Conservation (phyloP, 2,797 vertebrate genomes). For the Aphelocoma californica region DNA sequence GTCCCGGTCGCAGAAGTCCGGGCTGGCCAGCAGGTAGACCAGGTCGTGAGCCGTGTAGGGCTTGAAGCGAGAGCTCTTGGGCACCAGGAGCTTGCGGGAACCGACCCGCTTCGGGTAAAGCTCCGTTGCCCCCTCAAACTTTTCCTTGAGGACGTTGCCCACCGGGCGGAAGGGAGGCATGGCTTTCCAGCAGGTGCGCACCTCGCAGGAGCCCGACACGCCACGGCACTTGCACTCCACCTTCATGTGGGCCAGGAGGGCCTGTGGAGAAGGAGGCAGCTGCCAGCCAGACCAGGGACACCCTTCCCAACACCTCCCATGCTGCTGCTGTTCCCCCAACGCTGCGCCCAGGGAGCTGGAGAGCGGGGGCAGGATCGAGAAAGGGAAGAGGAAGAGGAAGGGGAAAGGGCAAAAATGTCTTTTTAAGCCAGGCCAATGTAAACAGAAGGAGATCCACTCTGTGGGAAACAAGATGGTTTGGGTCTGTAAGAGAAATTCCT, state of each 20-base stretch:
- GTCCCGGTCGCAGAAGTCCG: constrained; percentile 79
- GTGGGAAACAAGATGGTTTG: not conserved
- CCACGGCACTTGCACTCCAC: constrained; percentile 82
- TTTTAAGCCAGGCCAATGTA: not conserved
- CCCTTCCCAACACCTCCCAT: accelerated
- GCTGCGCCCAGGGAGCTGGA: accelerated
- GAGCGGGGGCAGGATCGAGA: not conserved
- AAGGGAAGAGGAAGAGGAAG: too few relatives aligned
- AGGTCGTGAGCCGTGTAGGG: constrained; percentile 78
- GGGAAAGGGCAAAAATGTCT: not conserved
- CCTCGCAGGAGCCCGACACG: constrained; percentile 80
- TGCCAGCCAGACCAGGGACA: not conserved
- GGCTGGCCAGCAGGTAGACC: constrained; percentile 78
- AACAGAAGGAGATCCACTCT: not conserved
- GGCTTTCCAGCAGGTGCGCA: constrained; percentile 82
- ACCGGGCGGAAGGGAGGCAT: constrained; percentile 80
- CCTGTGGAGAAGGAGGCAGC: constrained; percentile 49
- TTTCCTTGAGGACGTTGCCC: constrained; percentile 79
- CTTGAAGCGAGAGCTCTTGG: constrained; percentile 80
- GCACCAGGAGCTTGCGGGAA: constrained; percentile 77
- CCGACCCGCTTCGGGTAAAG: constrained; percentile 78
- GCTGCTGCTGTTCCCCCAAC: not conserved
- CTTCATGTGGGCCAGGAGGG: constrained; percentile 83
- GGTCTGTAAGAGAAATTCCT: not conserved
- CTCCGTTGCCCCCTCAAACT: constrained; percentile 80